A percentile compares a stretch with the other conserved stretches of the same genome.
These are phyloP conservation scores for Tragelaphus buxtoni DNA, from an alignment of 2,113 vertebrate species.

Conservation along the genomic window DNA sequence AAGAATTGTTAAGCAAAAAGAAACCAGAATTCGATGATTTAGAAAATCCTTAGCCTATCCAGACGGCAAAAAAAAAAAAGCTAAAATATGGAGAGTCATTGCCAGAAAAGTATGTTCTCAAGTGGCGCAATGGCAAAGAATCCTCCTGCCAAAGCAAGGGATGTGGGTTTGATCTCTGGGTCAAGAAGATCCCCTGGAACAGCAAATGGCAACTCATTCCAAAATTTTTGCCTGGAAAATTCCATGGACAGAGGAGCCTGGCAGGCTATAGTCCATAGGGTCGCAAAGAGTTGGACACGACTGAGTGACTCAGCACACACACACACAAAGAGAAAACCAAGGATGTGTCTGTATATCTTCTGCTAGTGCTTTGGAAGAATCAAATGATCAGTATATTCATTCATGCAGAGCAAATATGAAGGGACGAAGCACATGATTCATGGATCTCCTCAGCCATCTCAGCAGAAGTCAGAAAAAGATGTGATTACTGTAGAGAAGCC, in stretches of 20 bases:
- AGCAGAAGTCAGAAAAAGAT: background rate
- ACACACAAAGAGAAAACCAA: background rate
- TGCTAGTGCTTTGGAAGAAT: background rate
- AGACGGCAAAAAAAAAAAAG: background rate
- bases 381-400: background rate
- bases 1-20: background rate
- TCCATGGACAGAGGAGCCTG: background rate
- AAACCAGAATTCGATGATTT: background rate
- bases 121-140: background rate
- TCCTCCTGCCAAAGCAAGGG: background rate
- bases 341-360: background rate
- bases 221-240: background rate
- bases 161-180: background rate
- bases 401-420: background rate
- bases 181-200: background rate
- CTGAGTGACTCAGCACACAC: background rate
- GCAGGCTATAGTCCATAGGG: background rate
- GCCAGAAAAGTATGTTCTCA: background rate
- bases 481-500: background rate
- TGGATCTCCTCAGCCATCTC: background rate
- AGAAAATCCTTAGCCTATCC: background rate
- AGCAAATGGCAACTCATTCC: background rate
- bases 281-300: fast-evolving
- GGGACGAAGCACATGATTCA: background rate
- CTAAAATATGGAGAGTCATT: background rate